Evolutionary conservation across 2,888 invertebrate genomes (phyloP), one percentile per base, ranked within the genome.

Genomic region (Amblyjoppa fuscipennis): DNA sequence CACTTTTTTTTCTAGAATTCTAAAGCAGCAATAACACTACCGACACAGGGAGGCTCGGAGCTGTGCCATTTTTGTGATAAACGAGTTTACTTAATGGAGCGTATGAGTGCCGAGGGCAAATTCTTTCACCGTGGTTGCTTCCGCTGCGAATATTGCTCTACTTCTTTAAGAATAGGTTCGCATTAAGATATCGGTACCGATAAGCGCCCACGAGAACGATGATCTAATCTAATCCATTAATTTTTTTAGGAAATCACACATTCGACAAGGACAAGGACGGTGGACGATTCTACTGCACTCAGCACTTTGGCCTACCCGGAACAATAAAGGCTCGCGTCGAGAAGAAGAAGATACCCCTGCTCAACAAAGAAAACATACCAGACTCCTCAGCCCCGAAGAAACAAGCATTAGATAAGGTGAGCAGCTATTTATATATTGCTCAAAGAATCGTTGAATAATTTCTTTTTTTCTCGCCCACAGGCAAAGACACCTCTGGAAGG

Each of bases 51-150:
- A 82, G 96, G 96, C 79, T 97, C 97, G 11, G 97, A 97, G 93
- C 95, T 95, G 91, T 98, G 97, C 95, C 98, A 96, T 95, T 98
- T 98, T 94, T 99, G 99, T 95, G 96, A 97, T 78, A 97, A 97
- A 94, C 96, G 98, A 66, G 99, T 99, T 78, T 99, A 99, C 94
- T 96, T 99, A 41, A 98, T 99, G 95, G 99, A 99, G 94, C 96
- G 98, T 87, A 96, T 98, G 87, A 97, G 96, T 68, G 98, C 98
- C 3, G 98, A 98, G 95, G 98, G 98, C 20, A 96, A 98, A 91
- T 98, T 98, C 92, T 96, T 99, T 93, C 99, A 99, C 94, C 96
- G 98, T 82, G 97, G 97, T 66, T 99, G 99, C 95, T 98, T 99
- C 95, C 97, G 98, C 86, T 99, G 99, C 95, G 97, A 98, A 94